Base-by-base conservation (phyloP, 2,888 invertebrate genomes). In the Watsonalla binaria region DNA sequence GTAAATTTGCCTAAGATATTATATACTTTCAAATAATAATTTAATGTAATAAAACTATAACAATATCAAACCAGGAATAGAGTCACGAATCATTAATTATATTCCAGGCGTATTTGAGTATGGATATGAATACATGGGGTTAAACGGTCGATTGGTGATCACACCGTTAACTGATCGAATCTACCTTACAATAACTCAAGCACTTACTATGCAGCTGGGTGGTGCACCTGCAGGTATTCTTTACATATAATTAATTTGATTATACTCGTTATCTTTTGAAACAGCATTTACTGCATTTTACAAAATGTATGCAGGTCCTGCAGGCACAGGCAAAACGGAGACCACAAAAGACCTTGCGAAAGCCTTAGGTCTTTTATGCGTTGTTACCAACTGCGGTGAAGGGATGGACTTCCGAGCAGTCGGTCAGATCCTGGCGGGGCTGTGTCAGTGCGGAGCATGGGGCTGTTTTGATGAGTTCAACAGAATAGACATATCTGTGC, bases 401-500 rank as follows among this genome's bases (percentile, higher is more conserved):
- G 97, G 97, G 14, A 97, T 97, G 97, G 97, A 97, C 86, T 96
- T 94, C 77, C 93, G 95, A 63, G 96, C 97, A 0, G 89, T 89
- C 2, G 89, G 88, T 0, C 90, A 90, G 70, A 96, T 95, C 61
- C 84, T 97, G 6, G 94, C 95, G 0, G 94, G 96, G 0, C 86
- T 97, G 51, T 95, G 95, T 53, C 96, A 96, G 77, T 96, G 96
- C 76, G 98, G 98, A 0, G 97, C 97, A 4, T 98, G 98, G 98
- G 98, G 98, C 1, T 98, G 98, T 79, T 98, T 98, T 76, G 98
- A 98, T 67, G 97, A 98, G 84, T 98, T 98, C 86, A 98, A 98
- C 83, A 92, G 97, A 42, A 98, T 98, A 63, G 97, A 98, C 62
- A 94, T 97, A 5, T 97, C 98, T 0, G 97, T 98, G 49, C 87